Percentiles rank a stretch among this genome's conserved stretches.
phyloP scores from a whole-genome alignment of 2,888 invertebrate genomes.

The Labia minor region DNA sequence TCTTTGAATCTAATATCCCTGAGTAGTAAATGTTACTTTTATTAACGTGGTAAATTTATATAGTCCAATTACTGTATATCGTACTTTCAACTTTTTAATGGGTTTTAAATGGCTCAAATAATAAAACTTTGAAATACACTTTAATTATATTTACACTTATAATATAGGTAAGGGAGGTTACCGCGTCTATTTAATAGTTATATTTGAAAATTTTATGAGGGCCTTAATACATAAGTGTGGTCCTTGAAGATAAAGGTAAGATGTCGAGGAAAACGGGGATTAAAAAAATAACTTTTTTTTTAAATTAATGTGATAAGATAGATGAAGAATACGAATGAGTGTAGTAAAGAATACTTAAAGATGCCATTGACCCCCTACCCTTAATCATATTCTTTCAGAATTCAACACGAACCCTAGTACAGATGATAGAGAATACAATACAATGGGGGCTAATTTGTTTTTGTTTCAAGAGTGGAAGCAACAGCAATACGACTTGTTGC shows the following conservation, averaged over 20 bases:
- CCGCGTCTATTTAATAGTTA: constrained; percentile 1
- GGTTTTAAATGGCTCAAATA: constrained; percentile 1
- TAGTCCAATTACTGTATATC: constrained; percentile 13
- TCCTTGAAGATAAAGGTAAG: background rate
- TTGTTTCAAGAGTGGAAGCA: constrained; percentile 13
- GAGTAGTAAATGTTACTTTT: constrained; percentile 5
- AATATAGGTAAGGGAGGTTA: background rate
- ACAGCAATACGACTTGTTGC: constrained; percentile 2
- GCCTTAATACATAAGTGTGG: background rate
- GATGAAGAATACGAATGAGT: too few relatives aligned
- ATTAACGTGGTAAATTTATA: constrained; percentile 13
- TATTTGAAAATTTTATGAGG: background rate
- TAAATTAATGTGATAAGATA: too few relatives aligned
- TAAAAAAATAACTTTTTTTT: too few relatives aligned
- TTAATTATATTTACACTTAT: background rate
- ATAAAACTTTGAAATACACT: constrained; percentile 6
- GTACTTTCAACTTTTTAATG: constrained; percentile 6
- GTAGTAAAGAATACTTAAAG: background rate
- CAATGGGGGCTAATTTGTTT: background rate
- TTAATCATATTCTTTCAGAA: too few relatives aligned
- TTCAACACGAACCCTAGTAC: too few relatives aligned
- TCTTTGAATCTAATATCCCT: background rate
- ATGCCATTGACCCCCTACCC: too few relatives aligned
- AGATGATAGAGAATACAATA: too few relatives aligned
- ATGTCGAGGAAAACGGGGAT: too few relatives aligned